Base-by-base conservation (phyloP, 2,888 invertebrate genomes). In the Clitarchus hookeri region DNA sequence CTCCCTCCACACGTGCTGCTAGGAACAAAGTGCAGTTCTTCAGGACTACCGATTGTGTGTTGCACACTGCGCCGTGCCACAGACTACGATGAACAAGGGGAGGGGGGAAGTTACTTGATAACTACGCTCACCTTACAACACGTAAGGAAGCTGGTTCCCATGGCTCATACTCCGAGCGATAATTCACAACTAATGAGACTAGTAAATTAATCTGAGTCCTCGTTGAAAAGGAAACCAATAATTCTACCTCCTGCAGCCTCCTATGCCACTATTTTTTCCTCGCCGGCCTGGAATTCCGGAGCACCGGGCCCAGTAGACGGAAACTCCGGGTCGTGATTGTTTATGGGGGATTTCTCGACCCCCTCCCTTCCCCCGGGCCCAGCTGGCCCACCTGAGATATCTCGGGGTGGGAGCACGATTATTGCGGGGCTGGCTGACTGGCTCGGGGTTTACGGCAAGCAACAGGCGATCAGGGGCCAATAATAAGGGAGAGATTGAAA, bases 401-500 rank as follows among this genome's bases (percentile, higher is more conserved):
- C 53, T 53, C 19, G 8, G 23, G 65, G 65, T 16, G 65, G 65
- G 65, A 19, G 65, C 11, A 19, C 23, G 19, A 65, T 65, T 65
- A 65, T 23, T n/a, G n/a, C n/a, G 8, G 65, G 65, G 53, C 12
- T 16, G 1, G 12, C 53, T 53, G 19, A 53, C 23, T 8, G 65
- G 65, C 19, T 8, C 1, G 65, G 65, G 65, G 65, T n/a, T 16
- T 19, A 65, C 19, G 65, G 65, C 23, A 53, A 53, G 53, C 53
- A 65, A 65, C 65, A 23, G 65, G 65, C n/a, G 65, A 65, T 12
- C 65, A 65, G 23, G 65, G 65, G 19, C 12, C 65, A 65, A 65
- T 65, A 65, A 65, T 65, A 65, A 65, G 65, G 65, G 23, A 65
- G 65, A 65, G 65, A 65, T 65, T 65, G 65, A 65, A 65, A n/a